Conservation (phyloP, 2,797 vertebrate species). For the Parotocinclus haroldoi region DNA sequence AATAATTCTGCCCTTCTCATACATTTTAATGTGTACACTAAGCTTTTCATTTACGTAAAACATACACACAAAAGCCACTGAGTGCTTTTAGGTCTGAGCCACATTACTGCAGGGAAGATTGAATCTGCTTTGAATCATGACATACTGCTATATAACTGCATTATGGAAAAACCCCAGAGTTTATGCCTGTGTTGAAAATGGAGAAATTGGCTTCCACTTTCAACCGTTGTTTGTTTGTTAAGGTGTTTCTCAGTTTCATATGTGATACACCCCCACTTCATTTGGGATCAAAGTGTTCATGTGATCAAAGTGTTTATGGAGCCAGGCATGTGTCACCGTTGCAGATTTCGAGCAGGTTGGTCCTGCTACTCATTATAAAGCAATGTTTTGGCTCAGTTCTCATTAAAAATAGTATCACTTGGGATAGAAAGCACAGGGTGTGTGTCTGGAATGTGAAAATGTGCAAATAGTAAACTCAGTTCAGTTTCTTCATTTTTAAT, state of each 20-base stretch:
- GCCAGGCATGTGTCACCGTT: neutral
- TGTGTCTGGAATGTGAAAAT: slow-evolving; percentile 11
- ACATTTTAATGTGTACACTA: slow-evolving; percentile 35
- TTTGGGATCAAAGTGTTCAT: slow-evolving; percentile 2
- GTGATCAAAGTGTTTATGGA: slow-evolving; percentile 18
- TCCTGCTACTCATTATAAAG: slow-evolving; percentile 3
- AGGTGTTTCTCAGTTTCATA: slow-evolving; percentile 11
- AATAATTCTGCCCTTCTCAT: slow-evolving; percentile 23
- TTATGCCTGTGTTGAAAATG: neutral
- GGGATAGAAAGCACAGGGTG: slow-evolving; percentile 11
- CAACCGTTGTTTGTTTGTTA: slow-evolving; percentile 26
- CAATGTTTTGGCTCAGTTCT: slow-evolving; percentile 21
- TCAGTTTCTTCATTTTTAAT: slow-evolving; percentile 28
- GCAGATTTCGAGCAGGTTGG: slow-evolving; percentile 10
- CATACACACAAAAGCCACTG: slow-evolving; percentile 13
- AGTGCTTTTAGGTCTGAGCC: neutral
- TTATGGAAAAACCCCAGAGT: slow-evolving; percentile 4
- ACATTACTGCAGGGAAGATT: slow-evolving; percentile 11
- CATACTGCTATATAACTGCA: neutral
- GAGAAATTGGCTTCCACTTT: slow-evolving; percentile 15
- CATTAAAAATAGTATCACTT: slow-evolving; percentile 32
- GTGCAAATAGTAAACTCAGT: slow-evolving; percentile 7
- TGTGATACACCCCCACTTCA: slow-evolving; percentile 15
- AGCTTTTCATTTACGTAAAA: slow-evolving; percentile 26
- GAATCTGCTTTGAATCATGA: slow-evolving; percentile 4